Conservation (phyloP, 1,140 invertebrate species). For the Drosophila paulistorum region DNA sequence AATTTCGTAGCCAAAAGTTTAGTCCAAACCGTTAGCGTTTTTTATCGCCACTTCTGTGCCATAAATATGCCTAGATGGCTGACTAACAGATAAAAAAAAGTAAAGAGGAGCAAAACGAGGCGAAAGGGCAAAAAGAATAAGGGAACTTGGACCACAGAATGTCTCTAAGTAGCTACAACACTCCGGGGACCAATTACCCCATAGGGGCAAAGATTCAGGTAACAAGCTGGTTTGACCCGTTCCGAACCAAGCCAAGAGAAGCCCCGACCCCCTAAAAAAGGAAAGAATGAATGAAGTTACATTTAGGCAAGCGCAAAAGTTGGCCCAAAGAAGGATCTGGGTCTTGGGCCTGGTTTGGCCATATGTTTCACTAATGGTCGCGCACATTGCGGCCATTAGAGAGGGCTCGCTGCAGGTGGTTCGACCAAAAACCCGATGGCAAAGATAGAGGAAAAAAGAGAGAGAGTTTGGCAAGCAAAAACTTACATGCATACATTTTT, state of each 20-base stretch:
- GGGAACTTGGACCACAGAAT: slow-evolving; percentile 44
- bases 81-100: slow-evolving; percentile 12
- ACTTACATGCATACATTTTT: neutral
- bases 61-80: slow-evolving; percentile 70
- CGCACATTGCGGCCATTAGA: slow-evolving; percentile 78
- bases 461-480: slow-evolving; percentile 7
- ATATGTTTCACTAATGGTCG: slow-evolving; percentile 81
- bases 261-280: neutral
- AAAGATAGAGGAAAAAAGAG: neutral
- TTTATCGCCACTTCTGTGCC: slow-evolving; percentile 65
- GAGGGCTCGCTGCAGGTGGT: slow-evolving; percentile 47
- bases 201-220: slow-evolving; percentile 52
- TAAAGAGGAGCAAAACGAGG: neutral
- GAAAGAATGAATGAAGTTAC: slow-evolving; percentile 64
- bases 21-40: slow-evolving; percentile 64
- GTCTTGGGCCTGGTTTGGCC: slow-evolving; percentile 37
- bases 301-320: slow-evolving; percentile 62
- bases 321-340: slow-evolving; percentile 44
- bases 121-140: neutral
- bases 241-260: slow-evolving; percentile 42
- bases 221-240: slow-evolving; percentile 68
- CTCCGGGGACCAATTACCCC: slow-evolving; percentile 74
- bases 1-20: slow-evolving; percentile 51
- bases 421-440: neutral
- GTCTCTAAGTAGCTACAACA: slow-evolving; percentile 76